Conservation (phyloP, 2,888 invertebrate species). For the Ferrisia virgata region DNA sequence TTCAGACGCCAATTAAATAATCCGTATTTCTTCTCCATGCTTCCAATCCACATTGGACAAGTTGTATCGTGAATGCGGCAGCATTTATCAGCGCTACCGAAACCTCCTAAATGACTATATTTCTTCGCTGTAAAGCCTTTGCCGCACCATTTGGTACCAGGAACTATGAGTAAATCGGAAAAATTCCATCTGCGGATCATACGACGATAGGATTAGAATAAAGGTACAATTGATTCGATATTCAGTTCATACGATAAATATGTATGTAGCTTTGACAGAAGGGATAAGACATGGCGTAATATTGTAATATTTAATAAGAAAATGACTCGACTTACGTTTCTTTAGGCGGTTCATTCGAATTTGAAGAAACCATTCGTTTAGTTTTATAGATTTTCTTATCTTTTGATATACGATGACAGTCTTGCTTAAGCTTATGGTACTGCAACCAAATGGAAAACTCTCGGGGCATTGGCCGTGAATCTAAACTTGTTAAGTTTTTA, state of each 20-base stretch:
- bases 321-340: conserved; percentile 40
- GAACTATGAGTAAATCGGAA: conserved; percentile 63
- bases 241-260: too few species aligned
- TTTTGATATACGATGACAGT: conserved; percentile 54
- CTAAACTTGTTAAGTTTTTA: conserved; percentile 46
- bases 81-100: conserved; percentile 75
- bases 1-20: conserved; percentile 86
- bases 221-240: too few species aligned
- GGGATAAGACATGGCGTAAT: too few species aligned
- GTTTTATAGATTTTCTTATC: conserved; percentile 53
- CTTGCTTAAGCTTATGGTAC: conserved; percentile 59
- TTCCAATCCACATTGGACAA: conserved; percentile 80
- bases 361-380: conserved; percentile 49
- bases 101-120: conserved; percentile 79
- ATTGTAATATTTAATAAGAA: neutral
- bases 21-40: conserved; percentile 78
- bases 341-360: conserved; percentile 36
- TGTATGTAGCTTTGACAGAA: neutral
- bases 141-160: conserved; percentile 93
- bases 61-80: conserved; percentile 82
- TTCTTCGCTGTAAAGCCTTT: conserved; percentile 77
- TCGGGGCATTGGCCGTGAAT: conserved; percentile 54
- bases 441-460: conserved; percentile 61
- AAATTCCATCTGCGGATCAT: conserved; percentile 38
- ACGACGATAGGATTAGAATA: neutral